Evolutionary conservation across 2,888 invertebrate genomes (phyloP).

Genomic region (Punctoribates punctum): DNA sequence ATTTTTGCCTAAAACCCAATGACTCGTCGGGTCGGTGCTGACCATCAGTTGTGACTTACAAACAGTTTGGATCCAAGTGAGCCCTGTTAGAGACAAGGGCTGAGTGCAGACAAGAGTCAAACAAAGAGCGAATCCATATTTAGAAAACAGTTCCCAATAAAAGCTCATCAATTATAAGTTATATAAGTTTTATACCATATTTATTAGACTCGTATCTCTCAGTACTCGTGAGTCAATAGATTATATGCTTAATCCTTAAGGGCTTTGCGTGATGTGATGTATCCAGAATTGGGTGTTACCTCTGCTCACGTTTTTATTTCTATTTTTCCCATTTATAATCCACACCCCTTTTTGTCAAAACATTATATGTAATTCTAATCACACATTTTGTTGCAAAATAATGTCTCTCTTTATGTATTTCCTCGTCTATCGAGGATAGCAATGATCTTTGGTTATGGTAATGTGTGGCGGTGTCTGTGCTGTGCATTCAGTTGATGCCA

Average conservation of each 20-base stretch:
- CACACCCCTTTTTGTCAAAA: conserved; percentile 32
- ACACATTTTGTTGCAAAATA: conserved; percentile 7
- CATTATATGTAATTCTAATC: conserved; percentile 17
- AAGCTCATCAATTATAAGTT: conserved; percentile 28
- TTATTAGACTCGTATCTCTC: conserved; percentile 24
- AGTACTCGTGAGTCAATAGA: conserved; percentile 29
- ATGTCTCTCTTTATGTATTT: neutral
- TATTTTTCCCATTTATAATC: conserved; percentile 17
- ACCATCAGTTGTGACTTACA: neutral
- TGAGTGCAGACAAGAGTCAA: neutral
- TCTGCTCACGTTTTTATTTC: conserved; percentile 30
- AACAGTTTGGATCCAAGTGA: neutral
- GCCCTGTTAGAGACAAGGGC: neutral
- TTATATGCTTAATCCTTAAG: conserved; percentile 34
- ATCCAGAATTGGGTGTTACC: conserved; percentile 32
- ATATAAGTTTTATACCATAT: conserved; percentile 29
- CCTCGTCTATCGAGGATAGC: too few species aligned
- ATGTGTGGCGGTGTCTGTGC: neutral
- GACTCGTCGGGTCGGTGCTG: neutral
- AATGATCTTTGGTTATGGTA: neutral
- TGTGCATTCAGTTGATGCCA: neutral
- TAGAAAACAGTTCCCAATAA: conserved; percentile 8
- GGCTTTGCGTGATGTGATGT: conserved; percentile 31
- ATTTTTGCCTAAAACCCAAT: conserved; percentile 26
- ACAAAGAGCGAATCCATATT: conserved; percentile 1